Base-by-base conservation (phyloP, 2,797 vertebrate genomes). In the Remorina albescens region DNA sequence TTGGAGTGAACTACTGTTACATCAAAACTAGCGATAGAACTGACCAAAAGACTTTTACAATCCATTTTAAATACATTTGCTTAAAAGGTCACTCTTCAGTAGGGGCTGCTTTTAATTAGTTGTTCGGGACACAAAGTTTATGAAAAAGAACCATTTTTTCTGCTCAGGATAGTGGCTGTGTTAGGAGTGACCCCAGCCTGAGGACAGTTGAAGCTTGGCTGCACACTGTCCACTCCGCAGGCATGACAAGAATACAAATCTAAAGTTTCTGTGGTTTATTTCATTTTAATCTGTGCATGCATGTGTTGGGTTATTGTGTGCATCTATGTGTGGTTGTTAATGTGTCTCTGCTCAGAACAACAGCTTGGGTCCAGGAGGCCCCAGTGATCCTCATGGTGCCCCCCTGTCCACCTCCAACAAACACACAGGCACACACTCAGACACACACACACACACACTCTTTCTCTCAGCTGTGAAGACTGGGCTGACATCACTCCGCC, bases 341-440 rank as follows among this genome's bases (percentile, higher is more conserved):
- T 66, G 36, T 66, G 46, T 58, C 49, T 73, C 62, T 21, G 32
- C 68, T 84, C 57, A 59, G 54, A 86, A 82, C 79, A 88, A 81
- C 82, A 87, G 80, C 74, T 78, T 72, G 51, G 87, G 85, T 89
- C 89, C 91, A 90, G 85, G 86, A 90, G 86, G 89, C 86, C 88
- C 87, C 71, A 80, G 74, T 81, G 90, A 90, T 84, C 76, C 83
- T 81, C 71, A 85, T 9, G 84, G 84, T 88, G 80, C 74, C 86
- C 74, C 70, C 73, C 63, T 54, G 69, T n/a, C 47, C 68, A 77
- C 59, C 68, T 32, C 67, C 68, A 76, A 83, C 80, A 80, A 23
- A 58, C 47, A 67, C 65, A 63, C 72, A 70, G 44, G 25, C 63
- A 41, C 70, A 49, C 51, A 67, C 64, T 56, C 67, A 36, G 46